Evolutionary conservation across 1,140 invertebrate species (phyloP).

Genomic region (Cydia pomonella): DNA sequence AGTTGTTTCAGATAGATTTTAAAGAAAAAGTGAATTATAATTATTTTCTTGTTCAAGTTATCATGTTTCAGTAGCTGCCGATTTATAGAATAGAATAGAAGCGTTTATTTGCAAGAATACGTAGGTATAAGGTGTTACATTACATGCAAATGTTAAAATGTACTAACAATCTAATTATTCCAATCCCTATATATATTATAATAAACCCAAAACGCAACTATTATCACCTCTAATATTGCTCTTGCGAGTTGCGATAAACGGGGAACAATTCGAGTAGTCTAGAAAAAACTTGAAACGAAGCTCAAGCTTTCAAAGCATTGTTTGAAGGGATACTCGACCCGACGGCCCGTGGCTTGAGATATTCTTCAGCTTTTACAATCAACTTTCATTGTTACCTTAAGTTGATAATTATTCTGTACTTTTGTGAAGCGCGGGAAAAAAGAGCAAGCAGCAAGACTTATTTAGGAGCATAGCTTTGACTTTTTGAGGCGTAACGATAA

Average conservation of each 20-base stretch:
- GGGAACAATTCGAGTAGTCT: neutral
- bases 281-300: constrained; percentile 4
- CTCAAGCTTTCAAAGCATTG: neutral
- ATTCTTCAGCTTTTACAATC: neutral
- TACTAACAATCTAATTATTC: no score
- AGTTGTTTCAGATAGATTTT: no score
- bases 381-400: neutral
- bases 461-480: neutral
- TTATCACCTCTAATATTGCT: neutral
- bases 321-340: neutral
- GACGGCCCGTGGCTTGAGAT: constrained; percentile 1
- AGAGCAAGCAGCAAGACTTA: neutral
- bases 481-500: no score
- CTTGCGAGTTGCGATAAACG: neutral
- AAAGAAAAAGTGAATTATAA: no score
- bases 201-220: no score
- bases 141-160: no score
- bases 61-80: no score
- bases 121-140: no score
- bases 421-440: neutral
- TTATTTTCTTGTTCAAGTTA: no score
- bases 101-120: no score
- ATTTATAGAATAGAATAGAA: no score
- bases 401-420: neutral
- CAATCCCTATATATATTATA: no score